These are phyloP conservation scores for Pharmacophagus antenor DNA, from an alignment of 2,888 invertebrate species.

Conservation along the genomic window DNA sequence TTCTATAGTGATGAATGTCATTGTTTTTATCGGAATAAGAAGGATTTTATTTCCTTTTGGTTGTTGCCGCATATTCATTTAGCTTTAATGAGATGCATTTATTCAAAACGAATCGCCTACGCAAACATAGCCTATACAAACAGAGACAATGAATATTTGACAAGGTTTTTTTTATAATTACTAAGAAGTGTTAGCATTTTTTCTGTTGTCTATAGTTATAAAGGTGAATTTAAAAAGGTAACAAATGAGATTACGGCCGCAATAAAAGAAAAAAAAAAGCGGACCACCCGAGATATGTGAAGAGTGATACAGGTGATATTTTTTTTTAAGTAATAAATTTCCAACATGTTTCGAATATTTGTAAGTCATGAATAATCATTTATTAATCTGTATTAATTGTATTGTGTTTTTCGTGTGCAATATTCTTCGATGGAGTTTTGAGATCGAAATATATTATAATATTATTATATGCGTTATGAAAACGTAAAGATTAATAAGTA, in stretches of 20 bases:
- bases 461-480: no score
- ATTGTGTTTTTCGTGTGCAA: no score
- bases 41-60: not conserved
- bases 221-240: constrained; percentile 37
- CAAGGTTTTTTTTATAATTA: constrained; percentile 31
- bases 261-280: constrained; percentile 48
- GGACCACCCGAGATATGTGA: constrained; percentile 52
- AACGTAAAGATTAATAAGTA: no score
- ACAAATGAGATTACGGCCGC: constrained; percentile 38
- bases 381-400: not conserved
- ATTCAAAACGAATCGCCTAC: constrained; percentile 25
- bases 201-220: constrained; percentile 32
- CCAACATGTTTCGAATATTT: constrained; percentile 3
- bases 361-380: not conserved
- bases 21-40: not conserved
- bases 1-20: not conserved
- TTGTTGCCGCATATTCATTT: not conserved
- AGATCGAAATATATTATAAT: no score
- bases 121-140: constrained; percentile 29
- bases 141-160: constrained; percentile 32
- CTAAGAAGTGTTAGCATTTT: constrained; percentile 27
- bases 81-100: constrained; percentile 24
- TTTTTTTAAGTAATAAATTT: constrained; percentile 20
- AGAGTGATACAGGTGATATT: constrained; percentile 23
- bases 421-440: no score